Conservation (phyloP, 2,888 invertebrate species). For the Candidula unifasciata region DNA sequence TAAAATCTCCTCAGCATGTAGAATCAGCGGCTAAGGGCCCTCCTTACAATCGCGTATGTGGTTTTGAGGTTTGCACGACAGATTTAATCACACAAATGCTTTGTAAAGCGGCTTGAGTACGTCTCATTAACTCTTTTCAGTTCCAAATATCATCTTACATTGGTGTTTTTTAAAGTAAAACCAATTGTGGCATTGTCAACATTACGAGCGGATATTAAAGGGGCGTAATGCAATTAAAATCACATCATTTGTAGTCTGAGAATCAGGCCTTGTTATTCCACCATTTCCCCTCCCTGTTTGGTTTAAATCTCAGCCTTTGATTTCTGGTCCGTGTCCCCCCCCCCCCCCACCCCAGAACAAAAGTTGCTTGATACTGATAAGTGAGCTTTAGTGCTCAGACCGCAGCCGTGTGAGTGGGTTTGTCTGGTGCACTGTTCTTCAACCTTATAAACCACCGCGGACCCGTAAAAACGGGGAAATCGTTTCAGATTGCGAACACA, state of each 20-base stretch:
- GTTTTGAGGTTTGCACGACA: background rate
- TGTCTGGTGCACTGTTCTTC: conserved; percentile 28
- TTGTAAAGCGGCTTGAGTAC: conserved; percentile 13
- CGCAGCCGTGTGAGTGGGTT: conserved; percentile 18
- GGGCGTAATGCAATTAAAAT: conserved; percentile 39
- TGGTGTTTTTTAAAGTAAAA: background rate
- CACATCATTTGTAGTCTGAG: conserved; percentile 34
- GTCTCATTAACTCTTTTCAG: conserved; percentile 27
- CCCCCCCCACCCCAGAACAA: too few species aligned
- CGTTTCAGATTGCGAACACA: too few species aligned
- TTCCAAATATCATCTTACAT: conserved; percentile 31
- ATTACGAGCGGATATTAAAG: conserved; percentile 20
- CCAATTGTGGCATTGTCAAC: conserved; percentile 32
- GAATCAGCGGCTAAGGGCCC: background rate
- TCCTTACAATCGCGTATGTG: background rate
- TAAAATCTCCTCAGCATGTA: conserved; percentile 9
- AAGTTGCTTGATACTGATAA: conserved; percentile 22
- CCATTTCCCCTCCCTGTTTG: too few species aligned
- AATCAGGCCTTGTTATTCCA: conserved; percentile 12
- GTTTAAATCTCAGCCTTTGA: conserved; percentile 16
- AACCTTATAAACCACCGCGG: too few species aligned
- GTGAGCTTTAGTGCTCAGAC: conserved; percentile 16
- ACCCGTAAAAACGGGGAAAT: too few species aligned
- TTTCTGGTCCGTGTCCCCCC: conserved; percentile 36
- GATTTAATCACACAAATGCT: conserved; percentile 30